Percentiles rank a stretch among this genome's conserved stretches.
Evolutionary conservation across 2,888 invertebrate genomes (phyloP).

Genomic region (Drosophila glabriapex): DNA sequence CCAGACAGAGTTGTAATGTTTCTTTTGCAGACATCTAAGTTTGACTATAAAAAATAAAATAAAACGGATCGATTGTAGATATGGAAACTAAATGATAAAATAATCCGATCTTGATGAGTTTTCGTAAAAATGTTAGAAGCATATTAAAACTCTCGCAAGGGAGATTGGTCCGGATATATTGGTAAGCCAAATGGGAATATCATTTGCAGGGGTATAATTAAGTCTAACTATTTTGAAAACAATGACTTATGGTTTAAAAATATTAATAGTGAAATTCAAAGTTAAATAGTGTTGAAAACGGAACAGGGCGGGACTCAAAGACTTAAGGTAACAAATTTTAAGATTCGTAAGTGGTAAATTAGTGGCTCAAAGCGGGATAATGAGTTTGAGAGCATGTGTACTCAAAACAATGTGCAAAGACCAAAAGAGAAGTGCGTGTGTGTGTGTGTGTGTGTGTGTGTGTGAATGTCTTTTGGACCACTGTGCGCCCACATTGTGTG

Average conservation of each 20-base stretch:
- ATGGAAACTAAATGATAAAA: background rate
- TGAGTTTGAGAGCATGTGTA: constrained; percentile 6
- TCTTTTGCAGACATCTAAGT: background rate
- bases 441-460: constrained; percentile 1
- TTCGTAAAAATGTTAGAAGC: background rate
- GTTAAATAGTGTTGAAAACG: constrained; percentile 1
- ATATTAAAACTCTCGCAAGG: background rate
- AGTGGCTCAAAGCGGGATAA: constrained; percentile 1
- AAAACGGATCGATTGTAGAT: background rate
- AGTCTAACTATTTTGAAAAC: background rate
- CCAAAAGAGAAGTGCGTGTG: constrained; percentile 1
- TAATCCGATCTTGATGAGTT: background rate
- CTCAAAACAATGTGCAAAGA: constrained; percentile 5
- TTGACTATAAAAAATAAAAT: background rate
- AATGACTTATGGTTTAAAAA: background rate
- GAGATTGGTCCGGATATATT: background rate
- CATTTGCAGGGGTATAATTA: background rate
- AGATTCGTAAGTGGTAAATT: background rate
- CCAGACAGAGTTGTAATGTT: background rate
- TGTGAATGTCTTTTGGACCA: constrained; percentile 36
- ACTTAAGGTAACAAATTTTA: background rate
- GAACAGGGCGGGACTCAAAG: background rate
- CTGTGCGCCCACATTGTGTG: constrained; percentile 50
- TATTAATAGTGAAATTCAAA: background rate
- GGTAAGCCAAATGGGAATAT: background rate